phyloP scores from a whole-genome alignment of 2,113 vertebrate genomes.

The Oncorhynchus tshawytscha region DNA sequence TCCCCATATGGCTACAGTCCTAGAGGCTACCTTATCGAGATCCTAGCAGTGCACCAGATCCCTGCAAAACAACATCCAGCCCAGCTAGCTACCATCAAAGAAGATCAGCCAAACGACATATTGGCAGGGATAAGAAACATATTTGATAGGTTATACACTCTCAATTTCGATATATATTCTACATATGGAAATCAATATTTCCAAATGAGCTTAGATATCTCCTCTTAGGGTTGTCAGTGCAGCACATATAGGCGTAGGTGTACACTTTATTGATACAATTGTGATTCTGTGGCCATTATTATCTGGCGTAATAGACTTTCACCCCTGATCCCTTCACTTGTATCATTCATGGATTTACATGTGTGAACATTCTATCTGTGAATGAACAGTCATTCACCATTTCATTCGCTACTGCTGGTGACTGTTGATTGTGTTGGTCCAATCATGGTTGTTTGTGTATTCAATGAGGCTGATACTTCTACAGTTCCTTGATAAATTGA shows the following conservation, averaged over 20 bases:
- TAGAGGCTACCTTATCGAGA: background rate
- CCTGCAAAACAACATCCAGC: no score
- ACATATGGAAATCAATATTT: background rate
- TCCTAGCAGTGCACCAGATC: background rate
- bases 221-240: background rate
- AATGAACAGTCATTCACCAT: slow-evolving; percentile 35
- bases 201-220: background rate
- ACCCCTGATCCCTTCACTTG: background rate
- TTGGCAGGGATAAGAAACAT: background rate
- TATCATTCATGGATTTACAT: slow-evolving; percentile 38
- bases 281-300: background rate
- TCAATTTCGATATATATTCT: background rate
- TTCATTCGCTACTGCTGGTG: background rate
- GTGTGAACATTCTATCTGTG: slow-evolving; percentile 25
- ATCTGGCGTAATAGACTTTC: background rate
- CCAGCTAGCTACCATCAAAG: no score
- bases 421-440: background rate
- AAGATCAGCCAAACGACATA: background rate
- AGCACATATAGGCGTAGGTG: background rate
- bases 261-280: background rate
- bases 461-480: background rate
- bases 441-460: background rate
- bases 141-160: background rate
- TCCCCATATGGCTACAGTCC: no score
- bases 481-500: background rate